These are phyloP conservation scores for Cryptotis parvus DNA, from an alignment of 2,113 vertebrate genomes.

Conservation along the genomic window DNA sequence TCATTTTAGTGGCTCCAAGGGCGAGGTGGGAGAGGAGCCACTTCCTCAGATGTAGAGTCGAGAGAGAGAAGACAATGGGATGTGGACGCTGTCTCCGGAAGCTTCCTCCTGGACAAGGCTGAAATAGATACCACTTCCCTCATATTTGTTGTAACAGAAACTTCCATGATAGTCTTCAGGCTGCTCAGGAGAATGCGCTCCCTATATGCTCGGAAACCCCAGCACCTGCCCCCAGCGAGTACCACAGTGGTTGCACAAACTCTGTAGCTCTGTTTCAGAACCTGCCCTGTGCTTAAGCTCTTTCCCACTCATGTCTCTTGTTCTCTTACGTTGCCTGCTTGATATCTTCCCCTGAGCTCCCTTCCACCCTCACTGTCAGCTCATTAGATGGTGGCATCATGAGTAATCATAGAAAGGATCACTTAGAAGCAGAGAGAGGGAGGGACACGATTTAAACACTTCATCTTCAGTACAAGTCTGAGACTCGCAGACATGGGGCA, in stretches of 20 bases:
- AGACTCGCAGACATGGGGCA: no score
- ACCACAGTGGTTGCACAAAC: neutral
- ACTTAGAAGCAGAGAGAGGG: neutral
- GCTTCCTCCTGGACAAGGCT: neutral
- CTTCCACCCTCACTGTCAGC: neutral
- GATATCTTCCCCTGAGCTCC: neutral
- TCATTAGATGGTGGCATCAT: neutral
- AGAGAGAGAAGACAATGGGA: neutral
- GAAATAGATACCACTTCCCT: neutral
- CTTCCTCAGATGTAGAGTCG: neutral
- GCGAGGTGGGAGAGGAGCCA: neutral
- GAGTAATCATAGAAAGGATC: neutral
- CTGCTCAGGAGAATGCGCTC: neutral
- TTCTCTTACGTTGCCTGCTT: neutral
- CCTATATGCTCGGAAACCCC: no score
- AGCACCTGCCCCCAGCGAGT: neutral
- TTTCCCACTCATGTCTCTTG: neutral
- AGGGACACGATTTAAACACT: neutral
- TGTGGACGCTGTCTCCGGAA: neutral
- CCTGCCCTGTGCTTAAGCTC: neutral
- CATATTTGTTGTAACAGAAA: neutral
- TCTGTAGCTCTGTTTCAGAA: neutral
- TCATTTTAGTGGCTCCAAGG: neutral
- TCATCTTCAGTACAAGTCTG: neutral
- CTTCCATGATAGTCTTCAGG: neutral